A percentile compares a stretch with the other conserved stretches of the same genome.
Conservation (phyloP, 2,113 vertebrate species). For the Psittacula cyanocephala region DNA sequence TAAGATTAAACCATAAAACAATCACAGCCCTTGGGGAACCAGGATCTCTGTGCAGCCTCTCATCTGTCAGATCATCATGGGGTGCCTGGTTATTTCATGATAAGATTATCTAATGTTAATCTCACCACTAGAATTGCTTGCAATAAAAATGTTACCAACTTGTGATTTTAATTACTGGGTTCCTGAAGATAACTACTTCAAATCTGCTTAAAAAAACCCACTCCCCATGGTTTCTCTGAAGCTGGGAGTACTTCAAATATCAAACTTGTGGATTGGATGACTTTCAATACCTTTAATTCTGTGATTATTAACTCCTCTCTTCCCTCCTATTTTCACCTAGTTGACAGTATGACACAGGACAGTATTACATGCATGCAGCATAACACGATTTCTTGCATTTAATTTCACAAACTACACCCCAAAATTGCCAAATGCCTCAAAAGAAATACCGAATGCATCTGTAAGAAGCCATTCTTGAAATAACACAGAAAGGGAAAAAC, state of each 20-base stretch:
- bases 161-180: conserved; percentile 45
- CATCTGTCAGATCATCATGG: conserved; percentile 43
- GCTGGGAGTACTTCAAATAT: neutral
- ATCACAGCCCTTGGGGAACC: conserved; percentile 21
- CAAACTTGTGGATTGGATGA: neutral
- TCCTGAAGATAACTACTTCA: conserved; percentile 46
- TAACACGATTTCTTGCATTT: neutral
- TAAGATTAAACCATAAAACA: conserved; percentile 57
- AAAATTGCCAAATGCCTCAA: neutral
- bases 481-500: neutral
- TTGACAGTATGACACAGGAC: neutral
- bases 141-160: conserved; percentile 42
- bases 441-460: neutral
- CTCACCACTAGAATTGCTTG: conserved; percentile 18
- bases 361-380: neutral
- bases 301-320: neutral
- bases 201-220: neutral
- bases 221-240: conserved; percentile 28
- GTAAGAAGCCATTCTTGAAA: neutral
- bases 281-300: neutral
- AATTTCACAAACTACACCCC: neutral
- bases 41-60: conserved; percentile 30
- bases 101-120: conserved; percentile 58
- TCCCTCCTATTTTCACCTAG: neutral
- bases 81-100: conserved; percentile 55